A percentile compares a stretch with the other conserved stretches of the same genome.
These are phyloP conservation scores for Agonopterix heracliana DNA, from an alignment of 2,888 invertebrate genomes.

Conservation along the genomic window DNA sequence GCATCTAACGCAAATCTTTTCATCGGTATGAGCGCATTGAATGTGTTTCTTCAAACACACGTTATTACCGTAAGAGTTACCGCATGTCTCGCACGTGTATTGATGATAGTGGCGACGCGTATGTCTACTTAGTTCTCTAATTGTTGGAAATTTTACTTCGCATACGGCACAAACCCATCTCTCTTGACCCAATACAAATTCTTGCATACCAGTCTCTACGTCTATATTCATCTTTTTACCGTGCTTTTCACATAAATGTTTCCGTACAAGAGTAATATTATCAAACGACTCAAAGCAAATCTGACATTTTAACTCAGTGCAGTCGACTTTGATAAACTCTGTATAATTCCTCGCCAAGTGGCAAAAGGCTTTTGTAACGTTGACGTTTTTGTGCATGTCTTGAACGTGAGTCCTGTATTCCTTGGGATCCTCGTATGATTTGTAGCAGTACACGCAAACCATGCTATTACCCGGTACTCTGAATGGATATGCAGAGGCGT, in stretches of 20 bases:
- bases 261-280: conserved; percentile 13
- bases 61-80: conserved; percentile 34
- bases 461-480: conserved; percentile 32
- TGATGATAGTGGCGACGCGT: conserved; percentile 44
- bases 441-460: conserved; percentile 50
- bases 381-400: conserved; percentile 33
- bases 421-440: conserved; percentile 36
- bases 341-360: conserved; percentile 20
- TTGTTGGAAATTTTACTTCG: conserved; percentile 28
- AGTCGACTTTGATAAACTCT: conserved; percentile 36
- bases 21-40: conserved; percentile 22
- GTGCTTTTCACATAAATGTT: conserved; percentile 20
- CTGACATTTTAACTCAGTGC: conserved; percentile 25
- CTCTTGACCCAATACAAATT: conserved; percentile 37
- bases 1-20: conserved; percentile 33
- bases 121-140: conserved; percentile 44
- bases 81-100: conserved; percentile 50
- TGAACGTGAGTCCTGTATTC: conserved; percentile 45
- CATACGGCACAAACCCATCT: conserved; percentile 44
- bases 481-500: conserved; percentile 44
- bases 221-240: conserved; percentile 25
- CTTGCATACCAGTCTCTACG: conserved; percentile 41
- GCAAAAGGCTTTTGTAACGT: conserved; percentile 35
- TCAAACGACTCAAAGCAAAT: conserved; percentile 19
- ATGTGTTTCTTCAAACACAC: conserved; percentile 5